Conservation (phyloP, 2,797 vertebrate genomes). For the Pelobates cultripes region DNA sequence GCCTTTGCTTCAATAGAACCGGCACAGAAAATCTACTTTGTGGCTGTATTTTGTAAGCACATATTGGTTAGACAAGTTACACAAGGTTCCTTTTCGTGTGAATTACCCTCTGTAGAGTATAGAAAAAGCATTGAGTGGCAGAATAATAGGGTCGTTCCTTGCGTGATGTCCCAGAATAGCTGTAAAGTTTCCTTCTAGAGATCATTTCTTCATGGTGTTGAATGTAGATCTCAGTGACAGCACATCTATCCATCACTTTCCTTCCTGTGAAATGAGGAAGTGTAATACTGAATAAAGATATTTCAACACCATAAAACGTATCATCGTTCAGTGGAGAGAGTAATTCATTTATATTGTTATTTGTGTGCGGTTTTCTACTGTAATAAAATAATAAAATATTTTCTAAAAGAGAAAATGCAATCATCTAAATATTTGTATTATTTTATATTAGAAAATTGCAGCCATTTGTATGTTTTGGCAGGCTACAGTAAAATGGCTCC, state of each 20-base stretch:
- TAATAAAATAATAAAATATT: too few relatives aligned
- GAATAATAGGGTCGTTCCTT: conserved; percentile 33
- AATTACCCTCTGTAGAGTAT: conserved; percentile 1
- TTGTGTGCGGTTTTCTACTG: too few relatives aligned
- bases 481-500: too few relatives aligned
- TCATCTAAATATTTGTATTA: too few relatives aligned
- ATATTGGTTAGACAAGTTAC: background rate
- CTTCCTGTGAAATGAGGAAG: conserved; percentile 3
- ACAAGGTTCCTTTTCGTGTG: conserved; percentile 9
- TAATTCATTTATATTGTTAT: too few relatives aligned
- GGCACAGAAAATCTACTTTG: background rate
- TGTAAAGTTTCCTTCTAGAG: conserved; percentile 36
- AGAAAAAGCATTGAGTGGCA: conserved; percentile 13
- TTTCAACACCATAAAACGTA: too few relatives aligned
- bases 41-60: too few relatives aligned
- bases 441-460: too few relatives aligned
- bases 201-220: conserved; percentile 31
- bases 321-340: too few relatives aligned
- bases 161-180: conserved; percentile 32
- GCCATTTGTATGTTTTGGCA: too few relatives aligned
- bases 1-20: too few relatives aligned
- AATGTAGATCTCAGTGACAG: conserved; percentile 23
- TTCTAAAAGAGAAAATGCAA: too few relatives aligned
- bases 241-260: conserved; percentile 12
- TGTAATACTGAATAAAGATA: conserved; percentile 5